phyloP scores from a whole-genome alignment of 2,888 invertebrate species.

The Philonicus albiceps region DNA sequence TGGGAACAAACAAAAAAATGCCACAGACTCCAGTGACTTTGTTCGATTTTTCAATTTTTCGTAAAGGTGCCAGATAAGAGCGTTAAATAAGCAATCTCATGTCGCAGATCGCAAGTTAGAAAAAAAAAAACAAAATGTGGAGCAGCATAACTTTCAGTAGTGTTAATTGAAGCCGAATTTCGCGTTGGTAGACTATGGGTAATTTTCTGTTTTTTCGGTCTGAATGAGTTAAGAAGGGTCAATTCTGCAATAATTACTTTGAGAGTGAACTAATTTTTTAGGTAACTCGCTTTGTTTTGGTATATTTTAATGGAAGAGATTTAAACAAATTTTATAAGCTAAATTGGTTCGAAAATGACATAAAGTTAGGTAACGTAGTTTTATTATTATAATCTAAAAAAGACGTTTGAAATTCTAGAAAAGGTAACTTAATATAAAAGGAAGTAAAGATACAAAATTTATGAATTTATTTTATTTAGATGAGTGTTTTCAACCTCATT shows the following conservation, averaged over 20 bases:
- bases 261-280: neutral
- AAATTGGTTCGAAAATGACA: neutral
- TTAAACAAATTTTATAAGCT: neutral
- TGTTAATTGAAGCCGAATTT: neutral
- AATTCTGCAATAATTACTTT: neutral
- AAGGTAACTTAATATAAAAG: too few relatives aligned
- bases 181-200: neutral
- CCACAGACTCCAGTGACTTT: neutral
- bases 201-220: neutral
- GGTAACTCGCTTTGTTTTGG: neutral
- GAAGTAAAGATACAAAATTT: too few relatives aligned
- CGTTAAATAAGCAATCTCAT: neutral
- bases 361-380: neutral
- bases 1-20: slow-evolving; percentile 9
- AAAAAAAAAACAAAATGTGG: neutral
- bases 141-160: neutral
- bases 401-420: too few relatives aligned
- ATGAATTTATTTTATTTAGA: too few relatives aligned
- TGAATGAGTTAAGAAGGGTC: neutral
- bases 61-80: neutral
- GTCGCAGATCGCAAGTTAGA: neutral
- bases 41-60: neutral
- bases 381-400: too few relatives aligned
- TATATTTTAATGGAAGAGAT: neutral
- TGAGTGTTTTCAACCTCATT: too few relatives aligned